Base-by-base conservation (phyloP, 1,140 invertebrate genomes). In the Geopemphigus sp. region DNA sequence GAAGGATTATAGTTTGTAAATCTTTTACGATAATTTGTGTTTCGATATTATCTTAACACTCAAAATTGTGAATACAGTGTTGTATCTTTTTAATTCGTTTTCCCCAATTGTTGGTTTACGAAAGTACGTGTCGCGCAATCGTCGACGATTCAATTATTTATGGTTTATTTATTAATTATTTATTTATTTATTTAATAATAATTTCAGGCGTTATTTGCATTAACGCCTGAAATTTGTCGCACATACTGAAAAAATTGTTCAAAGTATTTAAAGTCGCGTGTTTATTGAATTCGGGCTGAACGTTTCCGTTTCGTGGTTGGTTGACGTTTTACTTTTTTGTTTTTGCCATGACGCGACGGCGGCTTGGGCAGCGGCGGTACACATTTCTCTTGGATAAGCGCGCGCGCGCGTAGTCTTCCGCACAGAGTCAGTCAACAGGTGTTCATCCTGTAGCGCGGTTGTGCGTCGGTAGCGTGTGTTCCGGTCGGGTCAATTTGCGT, bases 371-470 rank as follows among this genome's bases (percentile, higher is more conserved):
- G 45, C 10, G 5, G 22, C 1, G 12, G 11, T 5, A 47, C 45
- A 17, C 2, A 47, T 72, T 53, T 72, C 24, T 54, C 24, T 26
- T 53, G 47, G 24, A 29, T 47, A 5, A 53, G 22, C n/a, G n/a
- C 24, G 24, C 39, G 64, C 64, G 45, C 64, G 64, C 64, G 45
- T 39, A 24, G 64, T 68, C 39, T 29, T 70, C 66, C 66, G 50
- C 50, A 15, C 57, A 11, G 56, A 22, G 57, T 29, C 57, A 78
- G 74, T 78, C 59, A 61, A 47, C 74, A 78, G 74, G 74, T 61
- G 74, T 78, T 45, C 74, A n/a, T 78, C 74, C 39, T 63, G 74
- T 22, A 10, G 57, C 19, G 74, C 74, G 57, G 57, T 78, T 5
- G 15, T 47, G 54, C 15, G 56, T 32, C 14, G 10, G 54, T 39